A percentile compares a stretch with the other conserved stretches of the same genome.
Conservation (phyloP, 2,113 vertebrate genomes). For the Percina caprodes region DNA sequence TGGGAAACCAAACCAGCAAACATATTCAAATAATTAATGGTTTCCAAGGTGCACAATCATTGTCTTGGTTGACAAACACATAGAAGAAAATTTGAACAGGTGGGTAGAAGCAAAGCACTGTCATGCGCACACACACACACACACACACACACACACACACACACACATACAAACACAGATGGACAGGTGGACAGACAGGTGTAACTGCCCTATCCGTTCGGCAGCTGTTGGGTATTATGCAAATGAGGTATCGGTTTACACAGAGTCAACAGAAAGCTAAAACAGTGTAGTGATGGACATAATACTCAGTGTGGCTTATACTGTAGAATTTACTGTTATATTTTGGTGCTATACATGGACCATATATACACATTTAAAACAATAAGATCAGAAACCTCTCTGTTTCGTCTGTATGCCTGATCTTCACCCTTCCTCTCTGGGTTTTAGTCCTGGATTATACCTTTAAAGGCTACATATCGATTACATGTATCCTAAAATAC, state of each 20-base stretch:
- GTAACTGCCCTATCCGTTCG: conserved; percentile 69
- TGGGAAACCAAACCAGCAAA: conserved; percentile 19
- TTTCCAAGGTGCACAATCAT: conserved; percentile 13
- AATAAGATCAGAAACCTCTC: not conserved
- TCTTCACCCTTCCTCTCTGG: not conserved
- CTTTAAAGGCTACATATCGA: not conserved
- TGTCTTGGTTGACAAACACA: conserved; percentile 46
- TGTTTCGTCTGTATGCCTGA: not conserved
- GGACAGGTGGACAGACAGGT: conserved; percentile 73
- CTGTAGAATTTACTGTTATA: conserved; percentile 28
- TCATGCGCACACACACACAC: not conserved
- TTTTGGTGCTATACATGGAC: conserved; percentile 10
- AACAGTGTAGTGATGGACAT: conserved; percentile 43
- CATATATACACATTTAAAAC: conserved; percentile 8
- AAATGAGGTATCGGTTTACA: conserved; percentile 81
- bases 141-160: conserved; percentile 34
- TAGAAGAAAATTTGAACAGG: conserved; percentile 72
- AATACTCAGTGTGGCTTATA: not conserved
- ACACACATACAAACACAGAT: conserved; percentile 40
- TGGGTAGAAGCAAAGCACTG: conserved; percentile 57
- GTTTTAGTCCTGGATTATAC: not conserved
- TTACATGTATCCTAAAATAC: not conserved
- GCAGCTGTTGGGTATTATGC: conserved; percentile 80
- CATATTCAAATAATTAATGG: conserved; percentile 49
- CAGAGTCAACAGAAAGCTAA: conserved; percentile 79